Evolutionary conservation across 2,888 invertebrate species (phyloP), one percentile per base, ranked within the genome.

Genomic region (Heliconius charithonia): DNA sequence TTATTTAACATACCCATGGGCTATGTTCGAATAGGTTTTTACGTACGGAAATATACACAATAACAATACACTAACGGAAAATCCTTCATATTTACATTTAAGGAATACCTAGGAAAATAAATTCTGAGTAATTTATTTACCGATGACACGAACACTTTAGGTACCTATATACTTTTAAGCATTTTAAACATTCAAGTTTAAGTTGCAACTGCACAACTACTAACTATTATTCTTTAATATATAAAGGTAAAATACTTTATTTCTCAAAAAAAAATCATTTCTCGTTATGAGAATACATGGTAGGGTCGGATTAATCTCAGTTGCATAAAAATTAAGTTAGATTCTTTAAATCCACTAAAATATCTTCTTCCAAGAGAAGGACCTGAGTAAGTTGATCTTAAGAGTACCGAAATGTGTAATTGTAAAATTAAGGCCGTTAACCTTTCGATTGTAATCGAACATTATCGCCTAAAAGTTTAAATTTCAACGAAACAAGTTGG

Each of bases 401-500:
- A 56, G 56, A 22, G 3, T 22, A 22, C 7, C 56, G 56, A 56
- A 22, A 56, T 56, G 22, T 22, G 7, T 45, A 16, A 16, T 25
- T 13, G 3, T 63, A 16, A 63, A 63, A 13, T 71, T 16, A 10
- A 51, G 32, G 32, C n/a, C 32, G n/a, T 56, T 27, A 56, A 72
- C 71, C 29, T 72, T 29, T 72, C 32, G 41, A 59, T 29, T 25
- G 37, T 41, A 27, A 66, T 27, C 56, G 27, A 37, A 56, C 25
- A 29, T 84, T 85, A 75, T 77, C 76, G 45, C 75, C 67, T 76
- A 79, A 81, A 80, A 78, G 75, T 81, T 83, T 84, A 82, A 82
- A 67, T 80, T 77, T 81, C 80, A 81, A 78, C 80, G 79, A 81
- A 80, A 78, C 75, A 66, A 74, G 78, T 45, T 78, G 72, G 81